phyloP scores from a whole-genome alignment of 2,797 vertebrate genomes.

The Australoheros facetus region DNA sequence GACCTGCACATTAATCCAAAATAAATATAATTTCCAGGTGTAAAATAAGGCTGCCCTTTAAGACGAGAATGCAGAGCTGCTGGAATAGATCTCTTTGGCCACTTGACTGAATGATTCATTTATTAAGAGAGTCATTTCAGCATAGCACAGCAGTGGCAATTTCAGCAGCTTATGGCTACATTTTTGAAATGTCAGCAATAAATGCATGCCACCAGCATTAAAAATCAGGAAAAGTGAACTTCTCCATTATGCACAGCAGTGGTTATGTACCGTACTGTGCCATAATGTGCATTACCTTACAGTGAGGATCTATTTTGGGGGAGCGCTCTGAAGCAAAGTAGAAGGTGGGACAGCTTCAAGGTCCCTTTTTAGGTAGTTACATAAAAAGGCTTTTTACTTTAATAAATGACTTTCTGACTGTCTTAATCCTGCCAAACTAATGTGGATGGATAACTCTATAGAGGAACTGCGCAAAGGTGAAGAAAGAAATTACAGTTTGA shows the following conservation, averaged over 20 bases:
- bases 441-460: slow-evolving; percentile 34
- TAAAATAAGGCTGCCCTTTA: slow-evolving; percentile 30
- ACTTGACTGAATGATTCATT: slow-evolving; percentile 54
- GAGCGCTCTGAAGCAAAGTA: background rate
- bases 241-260: slow-evolving; percentile 8
- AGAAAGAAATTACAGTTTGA: slow-evolving; percentile 27
- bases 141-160: slow-evolving; percentile 5
- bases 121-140: slow-evolving; percentile 23
- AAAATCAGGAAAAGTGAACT: slow-evolving; percentile 8
- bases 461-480: slow-evolving; percentile 1
- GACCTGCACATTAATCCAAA: background rate
- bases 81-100: slow-evolving; percentile 13
- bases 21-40: background rate
- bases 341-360: background rate
- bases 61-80: slow-evolving; percentile 32
- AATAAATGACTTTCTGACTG: slow-evolving; percentile 12
- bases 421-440: slow-evolving; percentile 25
- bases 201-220: slow-evolving; percentile 9
- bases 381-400: slow-evolving; percentile 41
- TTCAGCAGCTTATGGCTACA: slow-evolving; percentile 3
- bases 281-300: slow-evolving; percentile 1
- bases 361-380: background rate
- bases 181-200: slow-evolving; percentile 31
- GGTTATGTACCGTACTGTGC: background rate
- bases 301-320: slow-evolving; percentile 48